Percentiles rank a stretch among this genome's conserved stretches.
These are phyloP conservation scores for Pterostichus niger DNA, from an alignment of 2,888 invertebrate species.

Conservation along the genomic window DNA sequence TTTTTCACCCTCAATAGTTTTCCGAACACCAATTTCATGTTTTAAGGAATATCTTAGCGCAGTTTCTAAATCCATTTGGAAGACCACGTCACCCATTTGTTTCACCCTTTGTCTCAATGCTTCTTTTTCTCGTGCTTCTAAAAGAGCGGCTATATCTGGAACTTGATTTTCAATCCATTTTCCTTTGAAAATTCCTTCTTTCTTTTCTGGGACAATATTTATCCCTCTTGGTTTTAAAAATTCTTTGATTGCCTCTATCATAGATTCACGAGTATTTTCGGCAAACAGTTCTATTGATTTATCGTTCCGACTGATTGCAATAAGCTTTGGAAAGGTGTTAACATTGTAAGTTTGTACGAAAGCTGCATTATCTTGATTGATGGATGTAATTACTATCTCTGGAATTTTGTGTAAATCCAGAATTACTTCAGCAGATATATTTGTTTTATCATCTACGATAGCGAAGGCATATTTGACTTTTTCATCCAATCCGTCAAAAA, in stretches of 20 bases:
- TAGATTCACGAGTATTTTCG: slow-evolving; percentile 72
- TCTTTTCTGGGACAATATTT: slow-evolving; percentile 70
- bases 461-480: slow-evolving; percentile 81
- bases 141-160: slow-evolving; percentile 71
- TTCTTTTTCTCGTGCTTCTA: slow-evolving; percentile 72
- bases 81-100: slow-evolving; percentile 81
- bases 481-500: slow-evolving; percentile 79
- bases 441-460: slow-evolving; percentile 84
- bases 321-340: slow-evolving; percentile 79
- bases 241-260: slow-evolving; percentile 79
- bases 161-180: slow-evolving; percentile 77
- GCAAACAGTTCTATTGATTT: slow-evolving; percentile 68
- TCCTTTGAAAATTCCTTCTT: slow-evolving; percentile 70
- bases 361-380: slow-evolving; percentile 79
- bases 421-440: slow-evolving; percentile 83
- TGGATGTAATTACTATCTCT: slow-evolving; percentile 81
- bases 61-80: slow-evolving; percentile 93
- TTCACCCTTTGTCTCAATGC: slow-evolving; percentile 74
- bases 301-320: slow-evolving; percentile 77
- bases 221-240: slow-evolving; percentile 77
- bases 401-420: slow-evolving; percentile 82
- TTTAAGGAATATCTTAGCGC: slow-evolving; percentile 90
- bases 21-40: slow-evolving; percentile 89
- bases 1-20: slow-evolving; percentile 85
- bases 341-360: slow-evolving; percentile 78